Percentiles rank a stretch among this genome's conserved stretches.
Conservation (phyloP, 2,797 vertebrate genomes). For the Danio albolineatus region DNA sequence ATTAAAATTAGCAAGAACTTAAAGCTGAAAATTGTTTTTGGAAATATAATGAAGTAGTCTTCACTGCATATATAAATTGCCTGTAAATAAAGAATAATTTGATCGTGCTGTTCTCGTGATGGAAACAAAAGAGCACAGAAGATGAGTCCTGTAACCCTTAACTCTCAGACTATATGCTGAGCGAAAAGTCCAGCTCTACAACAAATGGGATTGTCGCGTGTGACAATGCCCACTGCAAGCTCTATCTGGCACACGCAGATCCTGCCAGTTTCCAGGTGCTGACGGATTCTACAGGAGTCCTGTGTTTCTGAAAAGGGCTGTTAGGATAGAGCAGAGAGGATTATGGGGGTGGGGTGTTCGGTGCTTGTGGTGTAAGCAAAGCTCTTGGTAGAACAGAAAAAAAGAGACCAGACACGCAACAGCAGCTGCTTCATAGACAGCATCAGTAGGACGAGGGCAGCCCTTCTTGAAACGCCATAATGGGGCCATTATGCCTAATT, state of each 20-base stretch:
- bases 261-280: constrained; percentile 31
- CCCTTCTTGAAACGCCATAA: constrained; percentile 19
- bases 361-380: constrained; percentile 64
- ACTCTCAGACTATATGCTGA: constrained; percentile 25
- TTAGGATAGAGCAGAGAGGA: constrained; percentile 30
- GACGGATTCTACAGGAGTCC: constrained; percentile 14
- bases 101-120: background rate
- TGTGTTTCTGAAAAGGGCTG: constrained; percentile 5
- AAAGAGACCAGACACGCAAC: constrained; percentile 67
- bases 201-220: constrained; percentile 29
- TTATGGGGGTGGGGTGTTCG: constrained; percentile 10
- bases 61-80: background rate
- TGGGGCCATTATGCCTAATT: constrained; percentile 32
- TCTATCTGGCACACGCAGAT: constrained; percentile 62
- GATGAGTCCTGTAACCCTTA: background rate
- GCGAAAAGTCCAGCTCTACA: constrained; percentile 1
- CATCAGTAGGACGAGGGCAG: background rate
- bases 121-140: background rate
- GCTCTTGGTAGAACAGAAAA: constrained; percentile 67
- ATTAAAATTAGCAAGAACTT: constrained; percentile 18
- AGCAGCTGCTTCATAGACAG: constrained; percentile 67
- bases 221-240: constrained; percentile 48
- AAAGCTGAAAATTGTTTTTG: constrained; percentile 20
- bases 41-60: background rate
- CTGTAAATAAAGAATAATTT: background rate